Evolutionary conservation across 2,797 vertebrate species (phyloP).

Genomic region (Enoplosus armatus): DNA sequence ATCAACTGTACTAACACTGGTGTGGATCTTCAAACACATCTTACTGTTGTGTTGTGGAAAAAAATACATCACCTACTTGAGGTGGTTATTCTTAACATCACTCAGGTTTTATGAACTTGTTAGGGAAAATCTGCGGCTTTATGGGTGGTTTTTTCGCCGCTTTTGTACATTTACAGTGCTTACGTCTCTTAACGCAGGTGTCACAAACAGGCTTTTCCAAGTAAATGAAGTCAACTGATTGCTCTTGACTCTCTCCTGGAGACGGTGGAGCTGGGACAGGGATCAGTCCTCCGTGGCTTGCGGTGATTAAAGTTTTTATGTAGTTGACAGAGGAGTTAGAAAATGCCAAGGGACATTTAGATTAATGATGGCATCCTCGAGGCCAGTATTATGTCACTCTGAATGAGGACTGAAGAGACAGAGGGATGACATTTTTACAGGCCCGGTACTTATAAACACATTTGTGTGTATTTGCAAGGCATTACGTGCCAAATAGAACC

Average conservation of each 20-base stretch:
- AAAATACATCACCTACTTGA: conserved; percentile 69
- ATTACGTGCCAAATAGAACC: conserved; percentile 53
- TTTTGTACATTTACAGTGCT: conserved; percentile 65
- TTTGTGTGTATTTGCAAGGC: conserved; percentile 64
- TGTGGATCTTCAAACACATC: conserved; percentile 53
- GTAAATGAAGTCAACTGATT: conserved; percentile 81
- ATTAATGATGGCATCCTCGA: conserved; percentile 76
- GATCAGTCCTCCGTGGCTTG: conserved; percentile 69
- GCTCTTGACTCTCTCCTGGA: conserved; percentile 80
- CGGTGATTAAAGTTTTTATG: conserved; percentile 76
- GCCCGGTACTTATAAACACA: conserved; percentile 70
- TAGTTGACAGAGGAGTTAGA: conserved; percentile 77
- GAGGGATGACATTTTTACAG: conserved; percentile 79
- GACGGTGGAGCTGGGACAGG: conserved; percentile 68
- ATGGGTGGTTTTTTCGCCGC: conserved; percentile 59
- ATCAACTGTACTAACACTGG: conserved; percentile 30
- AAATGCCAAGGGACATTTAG: conserved; percentile 78
- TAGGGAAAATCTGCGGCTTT: conserved; percentile 61
- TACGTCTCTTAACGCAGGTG: conserved; percentile 79
- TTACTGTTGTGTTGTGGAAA: conserved; percentile 62
- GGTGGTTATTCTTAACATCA: conserved; percentile 67
- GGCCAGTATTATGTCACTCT: conserved; percentile 81
- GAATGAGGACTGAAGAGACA: conserved; percentile 77
- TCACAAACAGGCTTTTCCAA: conserved; percentile 82
- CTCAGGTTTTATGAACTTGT: conserved; percentile 74